These are phyloP conservation scores for Champsocephalus gunnari DNA, from an alignment of 2,797 vertebrate genomes.

Conservation along the genomic window DNA sequence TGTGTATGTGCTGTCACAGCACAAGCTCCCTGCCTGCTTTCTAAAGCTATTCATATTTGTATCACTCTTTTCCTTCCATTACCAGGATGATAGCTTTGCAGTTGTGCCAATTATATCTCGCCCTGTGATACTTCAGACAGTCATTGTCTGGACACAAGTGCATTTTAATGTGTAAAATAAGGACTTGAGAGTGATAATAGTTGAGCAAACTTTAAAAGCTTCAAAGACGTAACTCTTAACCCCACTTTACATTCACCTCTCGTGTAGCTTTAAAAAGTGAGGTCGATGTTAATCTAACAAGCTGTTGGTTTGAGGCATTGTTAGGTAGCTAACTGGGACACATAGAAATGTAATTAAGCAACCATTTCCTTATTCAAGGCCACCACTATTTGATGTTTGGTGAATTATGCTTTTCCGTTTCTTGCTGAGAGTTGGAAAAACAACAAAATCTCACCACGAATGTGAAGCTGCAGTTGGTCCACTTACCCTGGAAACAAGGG, in stretches of 20 bases:
- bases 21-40: conserved; percentile 49
- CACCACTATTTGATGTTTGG: conserved; percentile 10
- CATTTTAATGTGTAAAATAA: background rate
- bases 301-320: conserved; percentile 25
- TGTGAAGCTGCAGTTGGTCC: background rate
- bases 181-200: background rate
- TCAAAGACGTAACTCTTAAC: background rate
- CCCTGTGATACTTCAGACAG: background rate
- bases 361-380: conserved; percentile 20
- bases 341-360: conserved; percentile 21
- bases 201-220: background rate
- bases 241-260: background rate
- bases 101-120: conserved; percentile 22
- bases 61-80: conserved; percentile 36
- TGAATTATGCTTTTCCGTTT: background rate
- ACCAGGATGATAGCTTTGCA: conserved; percentile 36
- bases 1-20: conserved; percentile 48
- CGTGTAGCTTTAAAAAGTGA: conserved; percentile 4
- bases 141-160: conserved; percentile 7
- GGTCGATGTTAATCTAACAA: conserved; percentile 11
- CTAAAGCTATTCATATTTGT: conserved; percentile 47
- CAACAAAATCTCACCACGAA: background rate
- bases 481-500: background rate
- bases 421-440: no score
- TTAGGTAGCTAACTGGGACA: conserved; percentile 10